Evolutionary conservation across 2,113 vertebrate genomes (phyloP), one percentile per base, ranked within the genome.

Genomic region (Coryphaenoides rupestris): DNA sequence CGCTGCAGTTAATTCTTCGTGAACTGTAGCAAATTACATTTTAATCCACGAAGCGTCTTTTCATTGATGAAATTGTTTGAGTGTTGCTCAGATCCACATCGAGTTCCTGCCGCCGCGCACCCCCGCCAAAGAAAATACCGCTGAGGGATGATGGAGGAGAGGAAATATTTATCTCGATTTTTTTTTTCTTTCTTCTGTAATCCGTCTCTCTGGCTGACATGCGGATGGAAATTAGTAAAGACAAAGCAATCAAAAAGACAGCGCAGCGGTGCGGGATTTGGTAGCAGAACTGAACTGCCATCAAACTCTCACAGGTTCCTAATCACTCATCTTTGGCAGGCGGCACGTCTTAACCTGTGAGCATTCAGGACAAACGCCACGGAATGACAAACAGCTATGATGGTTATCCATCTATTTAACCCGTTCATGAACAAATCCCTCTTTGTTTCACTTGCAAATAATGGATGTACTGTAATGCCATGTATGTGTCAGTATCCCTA

Each of bases 11-110:
- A 62, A 71, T 83, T 86, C 13, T 82, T 83, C 77, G 86, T 83
- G 83, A 79, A 78, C 78, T 75, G 74, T 65, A 60, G 75, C 75
- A 83, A 86, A 88, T 87, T 87, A 72, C 65, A 87, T 86, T 86
- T 84, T 78, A 84, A 84, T 85, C 82, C 77, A 78, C 79, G 76
- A 80, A 79, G 78, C 73, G 49, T 49, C 76, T 71, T 50, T 82
- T 74, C 65, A 76, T 67, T 79, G 72, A 75, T 79, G 68, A 81
- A 86, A 76, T 62, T 68, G 72, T 85, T 83, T 78, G 70, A 83
- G 74, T 73, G 75, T 21, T 65, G 3, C 22, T 49, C 68, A 79
- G 63, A 82, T 80, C 80, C 65, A 75, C 78, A 75, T 62, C 13
- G 57, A 76, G 74, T 77, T 78, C 55, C 68, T 40, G 65, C 61